Evolutionary conservation across 2,797 vertebrate species (phyloP).

Genomic region (Phyllotis vaccarum): DNA sequence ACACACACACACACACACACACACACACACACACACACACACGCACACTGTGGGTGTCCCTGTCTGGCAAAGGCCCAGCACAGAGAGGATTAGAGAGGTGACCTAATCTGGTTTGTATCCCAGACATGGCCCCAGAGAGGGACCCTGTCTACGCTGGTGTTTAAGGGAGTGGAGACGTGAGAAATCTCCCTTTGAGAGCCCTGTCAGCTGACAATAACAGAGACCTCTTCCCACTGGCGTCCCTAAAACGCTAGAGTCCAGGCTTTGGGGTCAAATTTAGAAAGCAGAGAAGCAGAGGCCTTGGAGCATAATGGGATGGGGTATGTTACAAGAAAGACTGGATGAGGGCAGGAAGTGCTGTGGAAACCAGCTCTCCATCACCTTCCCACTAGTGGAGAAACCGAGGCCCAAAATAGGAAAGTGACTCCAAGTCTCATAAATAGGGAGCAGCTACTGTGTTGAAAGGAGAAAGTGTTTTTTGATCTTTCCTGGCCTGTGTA

Average conservation of each 20-base stretch:
- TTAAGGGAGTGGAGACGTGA: slow-evolving; percentile 46
- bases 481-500: neutral
- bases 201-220: neutral
- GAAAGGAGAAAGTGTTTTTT: neutral
- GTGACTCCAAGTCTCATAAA: neutral
- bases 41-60: slow-evolving; percentile 83
- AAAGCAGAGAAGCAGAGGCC: neutral
- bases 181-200: neutral
- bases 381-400: slow-evolving; percentile 39
- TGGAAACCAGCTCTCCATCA: neutral
- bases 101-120: slow-evolving; percentile 84
- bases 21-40: slow-evolving; percentile 34
- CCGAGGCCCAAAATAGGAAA: neutral
- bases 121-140: slow-evolving; percentile 78
- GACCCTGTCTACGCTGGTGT: slow-evolving; percentile 69
- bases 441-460: neutral
- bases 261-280: slow-evolving; percentile 9
- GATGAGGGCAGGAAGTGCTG: neutral
- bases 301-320: neutral
- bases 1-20: neutral
- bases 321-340: neutral
- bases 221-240: neutral
- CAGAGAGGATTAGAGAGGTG: slow-evolving; percentile 83
- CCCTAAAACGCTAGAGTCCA: neutral
- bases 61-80: slow-evolving; percentile 82